Conservation (phyloP, 2,113 vertebrate genomes). For the Ptilorrhoa leucosticta region DNA sequence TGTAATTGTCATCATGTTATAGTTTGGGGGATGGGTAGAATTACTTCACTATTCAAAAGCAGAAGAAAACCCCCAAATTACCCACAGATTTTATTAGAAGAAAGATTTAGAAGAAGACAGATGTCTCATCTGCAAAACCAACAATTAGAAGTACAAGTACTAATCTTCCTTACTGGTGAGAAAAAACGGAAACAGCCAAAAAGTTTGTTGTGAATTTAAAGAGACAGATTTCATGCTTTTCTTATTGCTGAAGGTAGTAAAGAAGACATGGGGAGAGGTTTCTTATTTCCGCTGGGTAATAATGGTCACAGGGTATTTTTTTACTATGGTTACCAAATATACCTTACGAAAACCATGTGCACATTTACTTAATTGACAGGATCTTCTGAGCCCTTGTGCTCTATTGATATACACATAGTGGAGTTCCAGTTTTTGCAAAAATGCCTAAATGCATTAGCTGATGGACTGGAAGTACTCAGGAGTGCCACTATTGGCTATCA, state of each 20-base stretch:
- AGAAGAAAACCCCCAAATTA: not conserved
- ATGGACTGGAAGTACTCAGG: not conserved
- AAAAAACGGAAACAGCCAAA: accelerated
- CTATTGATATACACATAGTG: not conserved
- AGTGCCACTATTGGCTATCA: not conserved
- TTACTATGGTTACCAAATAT: not conserved
- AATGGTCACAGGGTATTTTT: not conserved
- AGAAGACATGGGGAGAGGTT: not conserved
- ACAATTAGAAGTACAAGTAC: not conserved
- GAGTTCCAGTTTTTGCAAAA: not conserved
- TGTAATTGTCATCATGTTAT: not conserved
- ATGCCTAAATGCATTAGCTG: not conserved
- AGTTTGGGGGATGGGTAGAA: accelerated
- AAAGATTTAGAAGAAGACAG: not conserved
- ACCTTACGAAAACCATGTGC: not conserved
- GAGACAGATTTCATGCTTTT: not conserved
- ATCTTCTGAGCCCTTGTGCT: not conserved
- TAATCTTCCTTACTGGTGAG: not conserved
- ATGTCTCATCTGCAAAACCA: not conserved
- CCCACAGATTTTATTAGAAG: not conserved
- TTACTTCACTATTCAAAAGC: not conserved
- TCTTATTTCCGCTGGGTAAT: not conserved
- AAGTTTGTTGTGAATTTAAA: not conserved
- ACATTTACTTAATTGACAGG: not conserved
- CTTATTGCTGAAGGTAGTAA: not conserved